Evolutionary conservation across 1,140 invertebrate genomes (phyloP).

Genomic region (Cecropterus lyciades): DNA sequence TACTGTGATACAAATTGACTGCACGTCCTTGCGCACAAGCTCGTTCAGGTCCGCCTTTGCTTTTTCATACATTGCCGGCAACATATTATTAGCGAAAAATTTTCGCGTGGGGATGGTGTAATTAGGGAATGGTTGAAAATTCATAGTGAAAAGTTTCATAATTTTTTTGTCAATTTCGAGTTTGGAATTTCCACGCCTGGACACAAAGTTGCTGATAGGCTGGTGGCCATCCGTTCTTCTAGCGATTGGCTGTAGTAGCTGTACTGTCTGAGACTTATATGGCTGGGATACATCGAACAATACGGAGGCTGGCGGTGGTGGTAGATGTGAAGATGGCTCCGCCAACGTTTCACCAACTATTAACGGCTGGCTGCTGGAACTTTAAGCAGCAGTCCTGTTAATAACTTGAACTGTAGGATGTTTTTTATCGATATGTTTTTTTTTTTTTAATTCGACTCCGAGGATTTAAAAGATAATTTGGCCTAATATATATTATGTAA

Average conservation of each 20-base stretch:
- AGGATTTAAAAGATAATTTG: conserved; percentile 26
- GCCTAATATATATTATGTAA: conserved; percentile 28
- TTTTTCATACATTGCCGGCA: conserved; percentile 33
- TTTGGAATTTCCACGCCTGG: conserved; percentile 15
- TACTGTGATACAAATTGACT: too few species aligned
- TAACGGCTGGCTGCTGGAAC: too few species aligned
- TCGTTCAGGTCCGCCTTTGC: conserved; percentile 16
- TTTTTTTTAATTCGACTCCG: conserved; percentile 24
- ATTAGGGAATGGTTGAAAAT: conserved; percentile 33
- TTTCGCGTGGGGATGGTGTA: conserved; percentile 36
- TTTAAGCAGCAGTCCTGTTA: conserved; percentile 1
- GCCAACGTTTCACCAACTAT: too few species aligned
- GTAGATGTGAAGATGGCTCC: too few species aligned
- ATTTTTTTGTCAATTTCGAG: conserved; percentile 16
- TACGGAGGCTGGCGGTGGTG: too few species aligned
- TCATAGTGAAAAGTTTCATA: conserved; percentile 33
- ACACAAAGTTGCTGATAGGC: conserved; percentile 11
- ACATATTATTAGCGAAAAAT: conserved; percentile 37
- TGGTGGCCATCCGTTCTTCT: conserved; percentile 19
- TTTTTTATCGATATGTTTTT: not conserved
- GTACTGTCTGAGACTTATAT: too few species aligned
- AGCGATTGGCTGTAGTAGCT: too few species aligned
- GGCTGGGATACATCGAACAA: too few species aligned
- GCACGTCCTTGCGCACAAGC: conserved; percentile 10
- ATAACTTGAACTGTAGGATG: conserved; percentile 3